phyloP scores from a whole-genome alignment of 2,888 invertebrate species.

The Lissonota sp. region DNA sequence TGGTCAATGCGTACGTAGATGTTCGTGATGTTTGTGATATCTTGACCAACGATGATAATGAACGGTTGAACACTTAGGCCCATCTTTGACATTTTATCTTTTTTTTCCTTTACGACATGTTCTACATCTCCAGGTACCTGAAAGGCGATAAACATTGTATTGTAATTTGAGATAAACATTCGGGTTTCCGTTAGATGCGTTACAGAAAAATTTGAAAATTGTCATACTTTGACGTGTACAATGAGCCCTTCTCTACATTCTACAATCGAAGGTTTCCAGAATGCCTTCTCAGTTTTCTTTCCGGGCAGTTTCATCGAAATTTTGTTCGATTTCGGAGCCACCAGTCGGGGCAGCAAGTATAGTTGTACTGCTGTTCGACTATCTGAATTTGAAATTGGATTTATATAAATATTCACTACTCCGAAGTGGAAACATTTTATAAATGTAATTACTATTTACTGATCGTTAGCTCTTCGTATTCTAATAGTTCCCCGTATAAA shows the following conservation, averaged over 20 bases:
- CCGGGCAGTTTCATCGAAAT: conserved; percentile 11
- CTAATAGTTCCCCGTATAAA: neutral
- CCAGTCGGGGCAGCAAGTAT: conserved; percentile 20
- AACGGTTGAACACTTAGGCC: conserved; percentile 41
- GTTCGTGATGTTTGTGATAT: conserved; percentile 21
- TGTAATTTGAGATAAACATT: neutral
- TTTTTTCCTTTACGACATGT: conserved; percentile 22
- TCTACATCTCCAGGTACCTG: conserved; percentile 44
- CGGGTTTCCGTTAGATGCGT: neutral
- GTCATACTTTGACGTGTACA: conserved; percentile 33
- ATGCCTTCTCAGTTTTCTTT: conserved; percentile 3
- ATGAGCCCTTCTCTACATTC: conserved; percentile 32
- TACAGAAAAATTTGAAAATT: neutral
- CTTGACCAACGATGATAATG: conserved; percentile 19
- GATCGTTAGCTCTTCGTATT: neutral
- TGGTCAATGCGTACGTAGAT: conserved; percentile 27
- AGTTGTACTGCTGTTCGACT: conserved; percentile 34
- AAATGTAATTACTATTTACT: neutral
- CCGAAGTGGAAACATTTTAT: neutral
- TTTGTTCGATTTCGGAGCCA: conserved; percentile 39
- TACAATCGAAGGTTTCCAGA: conserved; percentile 41
- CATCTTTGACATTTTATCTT: conserved; percentile 29
- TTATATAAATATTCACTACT: neutral
- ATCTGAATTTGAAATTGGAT: conserved; percentile 17
- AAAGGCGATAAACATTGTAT: conserved; percentile 7